Evolutionary conservation across 2,113 vertebrate species (phyloP).

Genomic region (Lophochroa leadbeateri): DNA sequence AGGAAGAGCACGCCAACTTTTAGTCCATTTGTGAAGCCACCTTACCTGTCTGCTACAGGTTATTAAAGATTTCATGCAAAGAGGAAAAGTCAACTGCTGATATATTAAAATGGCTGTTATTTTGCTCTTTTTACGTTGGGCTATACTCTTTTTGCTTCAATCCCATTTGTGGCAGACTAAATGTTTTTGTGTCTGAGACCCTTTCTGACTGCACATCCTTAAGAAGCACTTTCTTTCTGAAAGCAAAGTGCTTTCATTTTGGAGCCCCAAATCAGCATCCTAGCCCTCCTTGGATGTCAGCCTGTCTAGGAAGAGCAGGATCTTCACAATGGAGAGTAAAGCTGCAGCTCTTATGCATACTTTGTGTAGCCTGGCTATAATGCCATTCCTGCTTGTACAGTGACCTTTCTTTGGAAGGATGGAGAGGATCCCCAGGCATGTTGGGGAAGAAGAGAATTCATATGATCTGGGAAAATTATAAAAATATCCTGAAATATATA

Average conservation of each 20-base stretch:
- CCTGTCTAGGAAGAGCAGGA: not conserved
- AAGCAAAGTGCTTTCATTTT: not conserved
- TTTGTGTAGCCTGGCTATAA: not conserved
- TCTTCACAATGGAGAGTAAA: not conserved
- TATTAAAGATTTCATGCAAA: not conserved
- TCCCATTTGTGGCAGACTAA: not conserved
- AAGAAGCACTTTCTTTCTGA: not conserved
- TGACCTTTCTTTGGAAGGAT: not conserved
- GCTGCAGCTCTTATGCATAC: not conserved
- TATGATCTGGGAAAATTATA: not conserved
- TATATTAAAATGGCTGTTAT: not conserved
- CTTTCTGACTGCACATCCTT: not conserved
- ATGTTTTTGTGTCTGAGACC: not conserved
- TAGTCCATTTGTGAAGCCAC: conserved; percentile 9
- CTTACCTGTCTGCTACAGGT: not conserved
- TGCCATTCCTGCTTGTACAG: not conserved
- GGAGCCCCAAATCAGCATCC: not conserved
- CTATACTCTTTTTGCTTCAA: not conserved
- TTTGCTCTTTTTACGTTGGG: not conserved
- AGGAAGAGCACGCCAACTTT: not conserved
- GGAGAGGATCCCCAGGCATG: not conserved
- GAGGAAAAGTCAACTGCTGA: not conserved
- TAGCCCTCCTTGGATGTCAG: not conserved
- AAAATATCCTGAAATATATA: not conserved
- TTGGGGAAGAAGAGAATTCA: not conserved